Evolutionary conservation across 2,113 vertebrate species (phyloP), one percentile per base, ranked within the genome.

Genomic region (Cygnus buccinator): DNA sequence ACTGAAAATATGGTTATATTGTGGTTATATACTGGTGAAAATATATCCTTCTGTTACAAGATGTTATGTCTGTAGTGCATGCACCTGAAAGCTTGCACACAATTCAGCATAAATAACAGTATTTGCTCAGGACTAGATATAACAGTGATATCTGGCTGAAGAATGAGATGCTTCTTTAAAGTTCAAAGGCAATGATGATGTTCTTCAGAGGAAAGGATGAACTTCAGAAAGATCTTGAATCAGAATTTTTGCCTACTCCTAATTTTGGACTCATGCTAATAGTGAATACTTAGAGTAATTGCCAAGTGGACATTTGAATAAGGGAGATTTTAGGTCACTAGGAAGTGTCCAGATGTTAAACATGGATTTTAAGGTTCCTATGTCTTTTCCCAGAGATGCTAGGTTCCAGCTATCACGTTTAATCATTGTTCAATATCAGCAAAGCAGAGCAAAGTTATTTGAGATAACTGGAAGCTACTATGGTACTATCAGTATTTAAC

Each of bases 81-180:
- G 58, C 39, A 77, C 59, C 73, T 81, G 76, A 90, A 86, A 90
- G 43, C 41, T 25, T 70, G 50, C 43, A 23, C 15, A 66, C 41
- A 80, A 29, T 39, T 58, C 31, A 43, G 50, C 41, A 65, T 71
- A 94, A 95, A 92, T 84, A 86, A 58, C 79, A 89, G 87, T 29
- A 4, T 76, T 76, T 83, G 35, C 75, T 85, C 63, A 70, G 46
- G 43, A 66, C 44, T 62, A 44, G 75, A 16, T 93, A 79, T 80
- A 94, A 73, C 67, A 87, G 35, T 90, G 67, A 93, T 16, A 81
- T 15, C n/a, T 78, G 58, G 41, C 50, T 86, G 79, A 93, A 89
- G 72, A 95, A 94, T 55, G 11, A 89, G 68, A 20, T 46, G n/a
- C 28, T 86, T 71, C 72, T 67, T 76, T 74, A 93, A 85, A 86